These are phyloP conservation scores for Leptopilina boulardi DNA, from an alignment of 1,140 invertebrate genomes.

Conservation along the genomic window DNA sequence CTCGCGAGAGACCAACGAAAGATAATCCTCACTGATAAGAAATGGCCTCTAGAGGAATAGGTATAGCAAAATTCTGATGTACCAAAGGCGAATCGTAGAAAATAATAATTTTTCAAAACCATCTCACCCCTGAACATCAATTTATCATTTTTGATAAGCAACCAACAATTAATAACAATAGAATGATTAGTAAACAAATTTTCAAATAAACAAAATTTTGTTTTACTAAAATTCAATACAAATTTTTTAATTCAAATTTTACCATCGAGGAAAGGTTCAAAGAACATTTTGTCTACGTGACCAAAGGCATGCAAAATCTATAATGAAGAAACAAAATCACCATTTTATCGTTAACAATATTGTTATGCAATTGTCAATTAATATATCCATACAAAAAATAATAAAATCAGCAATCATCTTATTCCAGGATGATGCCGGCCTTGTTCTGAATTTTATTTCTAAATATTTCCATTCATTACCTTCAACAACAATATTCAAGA, in stretches of 20 bases:
- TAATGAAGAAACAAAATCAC: background rate
- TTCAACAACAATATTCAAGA: background rate
- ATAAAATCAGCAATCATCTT: background rate
- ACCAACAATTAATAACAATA: background rate
- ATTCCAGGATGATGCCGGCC: background rate
- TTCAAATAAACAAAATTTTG: background rate
- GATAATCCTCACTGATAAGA: conserved; percentile 26
- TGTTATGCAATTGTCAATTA: too few relatives aligned
- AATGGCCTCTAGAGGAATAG: conserved; percentile 13
- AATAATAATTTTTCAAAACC: background rate
- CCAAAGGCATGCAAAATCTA: conserved; percentile 2
- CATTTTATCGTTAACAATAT: too few relatives aligned
- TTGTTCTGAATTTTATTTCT: background rate
- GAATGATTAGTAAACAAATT: background rate
- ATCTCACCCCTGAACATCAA: background rate
- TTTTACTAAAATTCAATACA: too few relatives aligned
- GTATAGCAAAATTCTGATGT: conserved; percentile 19
- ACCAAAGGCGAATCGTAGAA: background rate
- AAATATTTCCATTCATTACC: background rate
- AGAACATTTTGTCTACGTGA: conserved; percentile 18
- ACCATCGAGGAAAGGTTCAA: background rate
- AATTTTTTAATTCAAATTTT: too few relatives aligned
- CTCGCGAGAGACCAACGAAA: conserved; percentile 16
- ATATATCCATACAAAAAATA: background rate
- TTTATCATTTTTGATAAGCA: conserved; percentile 2